Conservation (phyloP, 1,140 invertebrate genomes). For the Caenorhabditis tropicalis region DNA sequence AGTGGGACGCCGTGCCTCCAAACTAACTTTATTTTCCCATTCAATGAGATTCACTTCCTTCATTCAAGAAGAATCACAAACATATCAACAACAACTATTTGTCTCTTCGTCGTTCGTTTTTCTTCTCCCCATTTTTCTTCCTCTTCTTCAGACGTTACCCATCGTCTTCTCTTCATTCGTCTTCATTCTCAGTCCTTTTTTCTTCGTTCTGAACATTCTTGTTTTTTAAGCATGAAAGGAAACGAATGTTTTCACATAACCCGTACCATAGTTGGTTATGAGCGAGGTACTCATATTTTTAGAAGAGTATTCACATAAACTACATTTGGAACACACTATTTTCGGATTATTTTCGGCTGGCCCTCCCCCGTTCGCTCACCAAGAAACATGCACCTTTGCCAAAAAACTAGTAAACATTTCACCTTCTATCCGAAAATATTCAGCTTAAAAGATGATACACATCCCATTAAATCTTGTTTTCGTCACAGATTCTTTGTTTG, state of each 20-base stretch:
- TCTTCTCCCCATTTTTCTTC: not conserved
- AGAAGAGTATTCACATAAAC: not conserved
- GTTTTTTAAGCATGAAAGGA: not conserved
- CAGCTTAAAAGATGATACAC: not conserved
- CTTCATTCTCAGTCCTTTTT: not conserved
- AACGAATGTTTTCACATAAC: not conserved
- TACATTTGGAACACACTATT: not conserved
- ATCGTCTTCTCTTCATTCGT: not conserved
- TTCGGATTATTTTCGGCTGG: too few species aligned
- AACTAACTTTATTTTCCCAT: not conserved
- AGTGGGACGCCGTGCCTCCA: not conserved
- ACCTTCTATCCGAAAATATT: not conserved
- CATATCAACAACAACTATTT: conserved; percentile 4
- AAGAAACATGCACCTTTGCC: not conserved
- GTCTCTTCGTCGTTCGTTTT: not conserved
- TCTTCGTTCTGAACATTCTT: not conserved
- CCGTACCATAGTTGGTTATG: not conserved
- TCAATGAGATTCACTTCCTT: not conserved
- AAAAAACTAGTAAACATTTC: not conserved
- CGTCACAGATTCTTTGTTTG: not conserved
- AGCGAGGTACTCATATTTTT: not conserved
- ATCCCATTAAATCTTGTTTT: conserved; percentile 2
- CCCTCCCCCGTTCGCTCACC: too few species aligned
- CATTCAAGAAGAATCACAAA: not conserved
- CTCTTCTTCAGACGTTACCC: not conserved